Percentiles rank a stretch among this genome's conserved stretches.
Conservation (phyloP, 2,113 vertebrate species). For the Tretioscincus oriximinensis region DNA sequence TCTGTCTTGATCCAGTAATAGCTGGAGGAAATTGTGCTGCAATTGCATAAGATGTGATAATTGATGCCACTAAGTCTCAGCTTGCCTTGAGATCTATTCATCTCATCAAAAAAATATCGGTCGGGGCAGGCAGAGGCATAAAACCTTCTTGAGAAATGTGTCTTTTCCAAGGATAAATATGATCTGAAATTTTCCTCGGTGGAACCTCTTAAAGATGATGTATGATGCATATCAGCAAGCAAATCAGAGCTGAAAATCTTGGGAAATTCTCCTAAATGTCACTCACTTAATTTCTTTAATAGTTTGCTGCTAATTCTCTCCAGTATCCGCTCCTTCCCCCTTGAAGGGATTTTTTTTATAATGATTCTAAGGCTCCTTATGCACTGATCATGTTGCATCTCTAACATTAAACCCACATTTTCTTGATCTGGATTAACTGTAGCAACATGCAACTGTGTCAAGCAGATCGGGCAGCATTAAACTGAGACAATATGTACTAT, state of each 20-base stretch:
- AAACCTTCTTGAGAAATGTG: not conserved
- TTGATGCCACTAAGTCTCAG: slow-evolving; percentile 25
- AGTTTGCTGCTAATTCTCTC: not conserved
- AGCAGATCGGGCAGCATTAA: too few relatives aligned
- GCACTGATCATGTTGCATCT: too few relatives aligned
- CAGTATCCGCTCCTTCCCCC: too few relatives aligned
- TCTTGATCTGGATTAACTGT: too few relatives aligned
- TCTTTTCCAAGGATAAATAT: not conserved
- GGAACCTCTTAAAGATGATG: not conserved
- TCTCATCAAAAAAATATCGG: not conserved
- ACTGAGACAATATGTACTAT: too few relatives aligned
- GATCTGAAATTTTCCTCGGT: not conserved
- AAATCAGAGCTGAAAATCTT: not conserved
- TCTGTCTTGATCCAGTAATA: slow-evolving; percentile 19
- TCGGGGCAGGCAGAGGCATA: not conserved
- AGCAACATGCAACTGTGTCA: too few relatives aligned
- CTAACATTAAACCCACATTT: too few relatives aligned
- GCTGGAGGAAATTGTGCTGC: slow-evolving; percentile 17
- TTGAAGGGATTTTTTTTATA: too few relatives aligned
- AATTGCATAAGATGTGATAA: slow-evolving; percentile 21
- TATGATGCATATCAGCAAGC: not conserved
- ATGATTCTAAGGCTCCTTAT: too few relatives aligned
- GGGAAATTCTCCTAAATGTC: not conserved
- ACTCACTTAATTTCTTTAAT: not conserved
- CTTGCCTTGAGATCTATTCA: slow-evolving; percentile 20